Base-by-base conservation (phyloP, 1,140 invertebrate genomes). In the Drosophila bocki region DNA sequence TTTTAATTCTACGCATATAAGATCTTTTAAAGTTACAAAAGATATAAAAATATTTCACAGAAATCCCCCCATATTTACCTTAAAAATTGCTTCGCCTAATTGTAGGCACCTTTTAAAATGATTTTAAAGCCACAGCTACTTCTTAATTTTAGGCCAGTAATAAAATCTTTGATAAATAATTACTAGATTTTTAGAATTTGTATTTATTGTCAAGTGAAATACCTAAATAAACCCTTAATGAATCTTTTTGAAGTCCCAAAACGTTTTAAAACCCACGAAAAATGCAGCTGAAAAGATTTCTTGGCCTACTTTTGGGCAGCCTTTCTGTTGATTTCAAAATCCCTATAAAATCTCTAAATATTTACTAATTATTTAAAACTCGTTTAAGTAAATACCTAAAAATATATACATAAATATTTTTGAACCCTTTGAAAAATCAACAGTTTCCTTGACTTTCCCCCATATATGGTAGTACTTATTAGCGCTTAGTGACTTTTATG, bases 401-500 rank as follows among this genome's bases (percentile, higher is more conserved):
- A 47, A 7, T 6, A 32, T 29, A 29, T 29, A 29, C 9, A 22
- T 7, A 51, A 35, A 35, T 11, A 15, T 17, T 61, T 35, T 11
- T 17, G 7, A 33, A 13, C 9, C 33, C 53, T 15, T 48, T 9
- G 17, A 9, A 13, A 61, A 17, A 48, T 19, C n/a, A 63, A 59
- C 37, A 41, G 33, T 63, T 58, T 0, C n/a, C 22, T 13, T n/a
- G 15, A 2, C 19, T n/a, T 7, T 2, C 3, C 8, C 3, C 15
- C 39, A 3, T 26, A 29, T 6, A 29, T 6, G 26, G 22, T 22
- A 22, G 1, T 22, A 26, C 39, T 44, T 63, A 62, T 65, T 62
- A 65, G 62, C 57, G 62, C 29, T 63, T 33, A 62, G 57, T 65
- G 62, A 62, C 62, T 65, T 65, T 65, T 62, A 62, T 63, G 62